Evolutionary conservation across 2,113 vertebrate species (phyloP).

Genomic region (Oryctolagus cuniculus): mOryCun1.1 NC_091450.1:38262001-38262500

Average conservation of each 20-base stretch:
- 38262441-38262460: neutral
- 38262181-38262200: slow-evolving; percentile 62
- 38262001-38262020: slow-evolving; percentile 68
- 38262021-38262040: slow-evolving; percentile 63
- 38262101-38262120: slow-evolving; percentile 43
- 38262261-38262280: neutral
- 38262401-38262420: no score
- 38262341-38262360: no score
- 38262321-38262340: accelerated
- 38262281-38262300: neutral
- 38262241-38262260: neutral
- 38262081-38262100: slow-evolving; percentile 73
- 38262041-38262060: slow-evolving; percentile 71
- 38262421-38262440: neutral
- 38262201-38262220: slow-evolving; percentile 42
- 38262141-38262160: neutral
- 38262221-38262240: slow-evolving; percentile 50
- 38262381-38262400: accelerated
- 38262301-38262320: neutral
- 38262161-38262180: slow-evolving; percentile 51
- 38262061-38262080: slow-evolving; percentile 61
- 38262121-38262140: slow-evolving; percentile 57
- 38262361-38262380: neutral
- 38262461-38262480: neutral
- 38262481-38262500: neutral